These are phyloP conservation scores for Pyrrhosoma nymphula DNA, from an alignment of 2,888 invertebrate species.

Conservation along the genomic window DNA sequence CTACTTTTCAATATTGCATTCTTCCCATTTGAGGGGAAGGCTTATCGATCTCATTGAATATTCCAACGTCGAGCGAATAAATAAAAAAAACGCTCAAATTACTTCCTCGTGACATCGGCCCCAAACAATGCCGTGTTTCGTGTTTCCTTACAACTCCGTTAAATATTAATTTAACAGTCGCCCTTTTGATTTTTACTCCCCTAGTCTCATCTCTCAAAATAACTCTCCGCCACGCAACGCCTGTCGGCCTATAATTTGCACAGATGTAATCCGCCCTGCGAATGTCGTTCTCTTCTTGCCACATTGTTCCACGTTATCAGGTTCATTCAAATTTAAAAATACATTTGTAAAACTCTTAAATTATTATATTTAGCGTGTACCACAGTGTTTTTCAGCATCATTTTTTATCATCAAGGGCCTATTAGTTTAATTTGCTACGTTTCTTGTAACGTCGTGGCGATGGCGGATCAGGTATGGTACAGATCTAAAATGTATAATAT, in stretches of 20 bases:
- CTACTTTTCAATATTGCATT: conserved; percentile 37
- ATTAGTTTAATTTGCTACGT: no score
- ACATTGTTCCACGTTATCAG: no score
- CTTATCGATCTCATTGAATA: conserved; percentile 48
- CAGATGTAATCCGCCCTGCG: no score
- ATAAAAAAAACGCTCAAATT: conserved; percentile 31
- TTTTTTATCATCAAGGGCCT: no score
- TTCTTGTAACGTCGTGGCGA: no score
- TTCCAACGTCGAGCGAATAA: neutral
- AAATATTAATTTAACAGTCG: neutral
- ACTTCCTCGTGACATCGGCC: conserved; percentile 20
- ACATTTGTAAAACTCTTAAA: no score
- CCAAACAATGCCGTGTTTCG: neutral
- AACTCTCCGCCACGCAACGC: neutral
- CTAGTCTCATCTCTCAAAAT: neutral
- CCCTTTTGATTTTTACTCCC: conserved; percentile 9
- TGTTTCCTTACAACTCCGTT: neutral
- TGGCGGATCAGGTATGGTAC: no score
- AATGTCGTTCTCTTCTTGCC: no score
- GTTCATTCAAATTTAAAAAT: no score
- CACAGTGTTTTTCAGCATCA: no score
- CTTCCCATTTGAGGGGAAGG: conserved; percentile 11
- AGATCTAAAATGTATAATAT: no score
- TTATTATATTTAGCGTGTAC: no score
- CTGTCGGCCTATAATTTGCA: neutral